These are phyloP conservation scores for Pterocles gutturalis DNA, from an alignment of 2,113 vertebrate genomes.

Conservation along the genomic window DNA sequence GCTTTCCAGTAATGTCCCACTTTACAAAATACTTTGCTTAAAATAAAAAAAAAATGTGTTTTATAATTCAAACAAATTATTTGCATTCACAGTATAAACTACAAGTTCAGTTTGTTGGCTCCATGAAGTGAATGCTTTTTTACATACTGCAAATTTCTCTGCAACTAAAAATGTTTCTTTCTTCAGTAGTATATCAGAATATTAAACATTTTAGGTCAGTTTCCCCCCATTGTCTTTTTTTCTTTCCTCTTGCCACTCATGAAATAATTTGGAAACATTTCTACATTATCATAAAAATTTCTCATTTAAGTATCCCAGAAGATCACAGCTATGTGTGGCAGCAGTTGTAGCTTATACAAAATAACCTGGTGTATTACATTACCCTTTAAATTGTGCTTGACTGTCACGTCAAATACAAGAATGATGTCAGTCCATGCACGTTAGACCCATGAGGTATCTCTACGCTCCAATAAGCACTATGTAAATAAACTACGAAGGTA, in stretches of 20 bases:
- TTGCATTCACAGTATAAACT: background rate
- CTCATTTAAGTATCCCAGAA: background rate
- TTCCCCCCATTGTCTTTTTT: background rate
- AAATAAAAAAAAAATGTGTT: constrained; percentile 38
- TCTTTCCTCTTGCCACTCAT: background rate
- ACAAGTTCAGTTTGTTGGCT: background rate
- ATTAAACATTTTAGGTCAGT: background rate
- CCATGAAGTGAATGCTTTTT: background rate
- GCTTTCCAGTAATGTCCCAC: background rate
- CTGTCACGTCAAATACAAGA: background rate
- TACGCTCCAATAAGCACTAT: background rate
- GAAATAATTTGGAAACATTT: background rate
- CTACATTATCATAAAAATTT: background rate
- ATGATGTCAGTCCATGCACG: accelerated
- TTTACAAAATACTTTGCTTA: constrained; percentile 10
- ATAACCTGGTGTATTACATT: background rate
- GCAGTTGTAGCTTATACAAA: background rate
- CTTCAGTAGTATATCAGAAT: background rate
- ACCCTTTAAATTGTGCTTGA: background rate
- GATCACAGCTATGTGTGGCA: background rate
- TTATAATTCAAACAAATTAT: background rate
- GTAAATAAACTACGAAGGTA: background rate
- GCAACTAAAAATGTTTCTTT: background rate
- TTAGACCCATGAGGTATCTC: background rate
- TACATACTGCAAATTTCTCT: background rate